Evolutionary conservation across 1,140 invertebrate species (phyloP).

Genomic region (Drosophila trapezifrons): DNA sequence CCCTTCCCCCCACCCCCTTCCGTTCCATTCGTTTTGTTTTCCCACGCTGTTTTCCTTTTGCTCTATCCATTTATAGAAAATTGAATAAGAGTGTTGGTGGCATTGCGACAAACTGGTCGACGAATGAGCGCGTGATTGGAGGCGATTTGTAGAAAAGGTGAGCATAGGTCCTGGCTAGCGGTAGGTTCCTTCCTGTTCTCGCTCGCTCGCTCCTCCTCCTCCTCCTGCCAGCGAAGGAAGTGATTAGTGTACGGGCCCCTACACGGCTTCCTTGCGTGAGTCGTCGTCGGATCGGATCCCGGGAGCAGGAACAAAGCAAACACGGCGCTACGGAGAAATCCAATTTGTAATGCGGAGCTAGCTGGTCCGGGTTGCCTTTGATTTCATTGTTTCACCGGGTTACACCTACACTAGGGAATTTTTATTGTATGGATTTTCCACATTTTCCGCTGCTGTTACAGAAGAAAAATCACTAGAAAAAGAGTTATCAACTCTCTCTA

Average conservation of each 20-base stretch:
- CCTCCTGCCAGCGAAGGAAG: slow-evolving; percentile 50
- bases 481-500: slow-evolving; percentile 35
- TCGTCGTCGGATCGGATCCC: slow-evolving; percentile 17
- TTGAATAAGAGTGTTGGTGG: slow-evolving; percentile 79
- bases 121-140: slow-evolving; percentile 79
- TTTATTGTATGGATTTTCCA: slow-evolving; percentile 28
- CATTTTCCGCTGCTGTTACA: slow-evolving; percentile 15
- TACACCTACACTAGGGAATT: slow-evolving; percentile 20
- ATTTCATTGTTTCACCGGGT: slow-evolving; percentile 52
- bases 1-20: not conserved
- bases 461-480: slow-evolving; percentile 35
- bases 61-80: slow-evolving; percentile 72
- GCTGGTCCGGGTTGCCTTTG: slow-evolving; percentile 39
- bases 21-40: not conserved
- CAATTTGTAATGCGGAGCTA: slow-evolving; percentile 57
- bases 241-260: slow-evolving; percentile 63
- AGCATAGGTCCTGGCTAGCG: slow-evolving; percentile 28
- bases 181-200: slow-evolving; percentile 27
- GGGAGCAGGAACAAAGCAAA: slow-evolving; percentile 54
- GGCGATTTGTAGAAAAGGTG: slow-evolving; percentile 57
- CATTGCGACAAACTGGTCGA: slow-evolving; percentile 76
- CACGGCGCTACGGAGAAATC: slow-evolving; percentile 57
- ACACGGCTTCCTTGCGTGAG: slow-evolving; percentile 32
- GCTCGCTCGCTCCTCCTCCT: too few species aligned
- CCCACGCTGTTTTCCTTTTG: slow-evolving; percentile 36